Evolutionary conservation across 1,140 invertebrate species (phyloP).

Genomic region (Drosophila miranda): DNA sequence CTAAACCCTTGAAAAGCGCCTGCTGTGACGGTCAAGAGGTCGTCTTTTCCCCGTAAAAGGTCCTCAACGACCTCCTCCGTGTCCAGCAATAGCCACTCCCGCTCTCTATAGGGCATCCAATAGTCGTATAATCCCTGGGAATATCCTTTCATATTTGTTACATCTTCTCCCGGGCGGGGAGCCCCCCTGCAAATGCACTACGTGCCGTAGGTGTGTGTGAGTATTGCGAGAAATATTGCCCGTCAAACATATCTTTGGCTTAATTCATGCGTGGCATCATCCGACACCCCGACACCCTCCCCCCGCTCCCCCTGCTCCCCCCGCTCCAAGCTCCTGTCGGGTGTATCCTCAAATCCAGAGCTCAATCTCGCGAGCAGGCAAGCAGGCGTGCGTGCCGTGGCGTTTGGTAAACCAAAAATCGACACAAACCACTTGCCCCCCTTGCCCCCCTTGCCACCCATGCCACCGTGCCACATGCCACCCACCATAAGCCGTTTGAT

Average conservation of each 20-base stretch:
- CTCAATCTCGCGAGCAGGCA: slow-evolving; percentile 51
- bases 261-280: slow-evolving; percentile 51
- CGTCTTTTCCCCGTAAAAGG: too few species aligned
- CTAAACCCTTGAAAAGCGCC: too few species aligned
- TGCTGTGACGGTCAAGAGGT: too few species aligned
- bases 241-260: slow-evolving; percentile 62
- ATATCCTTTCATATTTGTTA: too few species aligned
- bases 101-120: too few species aligned
- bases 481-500: slow-evolving; percentile 43
- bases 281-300: slow-evolving; percentile 2
- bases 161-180: too few species aligned
- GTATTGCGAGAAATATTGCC: slow-evolving; percentile 44
- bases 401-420: slow-evolving; percentile 44
- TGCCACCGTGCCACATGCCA: background rate
- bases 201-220: slow-evolving; percentile 28
- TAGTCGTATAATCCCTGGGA: too few species aligned
- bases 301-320: background rate
- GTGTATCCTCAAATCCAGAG: background rate
- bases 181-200: slow-evolving; percentile 51
- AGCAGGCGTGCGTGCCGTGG: slow-evolving; percentile 49
- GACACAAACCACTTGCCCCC: slow-evolving; percentile 17
- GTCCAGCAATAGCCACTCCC: too few species aligned
- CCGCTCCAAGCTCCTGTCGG: too few species aligned
- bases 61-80: too few species aligned
- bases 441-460: too few species aligned